Conservation (phyloP, 1,140 invertebrate species). For the Oreohelix idahoensis region DNA sequence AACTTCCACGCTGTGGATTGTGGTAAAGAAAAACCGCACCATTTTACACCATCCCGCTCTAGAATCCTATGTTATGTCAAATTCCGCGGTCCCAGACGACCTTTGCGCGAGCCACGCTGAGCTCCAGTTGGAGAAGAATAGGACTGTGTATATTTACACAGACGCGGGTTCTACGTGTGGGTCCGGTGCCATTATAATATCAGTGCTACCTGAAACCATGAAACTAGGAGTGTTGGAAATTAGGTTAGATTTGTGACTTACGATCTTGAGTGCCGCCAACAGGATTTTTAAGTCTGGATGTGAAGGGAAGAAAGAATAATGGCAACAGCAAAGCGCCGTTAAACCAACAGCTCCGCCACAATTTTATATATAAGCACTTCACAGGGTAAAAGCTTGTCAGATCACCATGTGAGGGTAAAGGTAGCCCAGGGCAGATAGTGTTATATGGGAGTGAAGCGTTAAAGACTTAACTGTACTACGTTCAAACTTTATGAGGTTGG, state of each 20-base stretch:
- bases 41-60: not conserved
- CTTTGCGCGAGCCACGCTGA: not conserved
- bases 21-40: not conserved
- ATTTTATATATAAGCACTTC: too few relatives aligned
- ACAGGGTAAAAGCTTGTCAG: too few relatives aligned
- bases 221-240: not conserved
- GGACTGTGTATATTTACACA: not conserved
- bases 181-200: not conserved
- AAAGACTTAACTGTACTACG: too few relatives aligned
- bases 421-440: too few relatives aligned
- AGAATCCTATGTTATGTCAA: not conserved
- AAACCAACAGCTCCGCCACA: too few relatives aligned
- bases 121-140: not conserved
- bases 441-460: too few relatives aligned
- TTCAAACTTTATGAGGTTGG: too few relatives aligned
- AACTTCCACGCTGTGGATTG: not conserved
- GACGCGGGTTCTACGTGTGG: not conserved
- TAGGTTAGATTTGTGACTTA: not conserved
- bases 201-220: not conserved
- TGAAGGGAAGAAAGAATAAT: too few relatives aligned
- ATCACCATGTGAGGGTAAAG: too few relatives aligned
- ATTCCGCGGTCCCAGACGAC: not conserved
- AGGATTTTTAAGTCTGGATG: too few relatives aligned
- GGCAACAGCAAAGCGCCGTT: too few relatives aligned
- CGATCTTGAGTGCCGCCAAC: too few relatives aligned